These are phyloP conservation scores for Narcine bancroftii DNA, from an alignment of 2,113 vertebrate genomes.

Conservation along the genomic window DNA sequence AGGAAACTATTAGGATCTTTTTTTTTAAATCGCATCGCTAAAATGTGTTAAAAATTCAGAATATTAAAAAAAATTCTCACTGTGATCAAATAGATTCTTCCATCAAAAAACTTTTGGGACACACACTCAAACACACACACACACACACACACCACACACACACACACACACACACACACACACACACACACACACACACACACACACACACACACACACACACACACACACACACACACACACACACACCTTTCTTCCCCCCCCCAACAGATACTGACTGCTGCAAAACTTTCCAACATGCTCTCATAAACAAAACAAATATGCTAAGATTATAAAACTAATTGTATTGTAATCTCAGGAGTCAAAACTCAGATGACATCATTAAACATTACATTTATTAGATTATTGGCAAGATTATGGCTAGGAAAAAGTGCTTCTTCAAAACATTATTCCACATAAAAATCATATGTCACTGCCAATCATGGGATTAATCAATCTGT, in stretches of 20 bases:
- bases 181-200: neutral
- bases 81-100: neutral
- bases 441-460: neutral
- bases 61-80: neutral
- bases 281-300: neutral
- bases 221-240: neutral
- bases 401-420: neutral
- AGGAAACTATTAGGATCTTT: neutral
- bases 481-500: neutral
- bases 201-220: neutral
- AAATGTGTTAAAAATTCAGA: neutral
- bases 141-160: neutral
- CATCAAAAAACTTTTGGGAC: neutral
- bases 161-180: neutral
- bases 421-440: neutral
- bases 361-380: neutral
- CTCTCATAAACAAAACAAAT: neutral
- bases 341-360: neutral
- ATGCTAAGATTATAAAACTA: neutral
- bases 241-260: no score
- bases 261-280: neutral
- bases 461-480: neutral
- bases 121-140: neutral
- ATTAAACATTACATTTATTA: neutral
- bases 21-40: neutral